A percentile compares a stretch with the other conserved stretches of the same genome.
Conservation (phyloP, 2,113 vertebrate genomes). For the Silurus glanis region DNA sequence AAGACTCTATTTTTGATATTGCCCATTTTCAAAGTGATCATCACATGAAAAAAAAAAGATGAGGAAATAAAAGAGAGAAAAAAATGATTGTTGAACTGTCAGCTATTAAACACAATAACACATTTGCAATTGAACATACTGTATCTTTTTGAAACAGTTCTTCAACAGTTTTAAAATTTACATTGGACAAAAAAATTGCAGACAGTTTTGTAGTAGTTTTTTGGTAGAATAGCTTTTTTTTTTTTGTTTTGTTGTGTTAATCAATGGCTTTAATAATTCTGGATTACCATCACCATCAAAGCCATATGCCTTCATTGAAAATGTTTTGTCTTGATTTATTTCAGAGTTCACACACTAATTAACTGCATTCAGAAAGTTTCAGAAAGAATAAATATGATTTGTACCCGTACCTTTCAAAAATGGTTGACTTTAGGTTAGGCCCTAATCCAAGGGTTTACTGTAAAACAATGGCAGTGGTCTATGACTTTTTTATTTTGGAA, state of each 20-base stretch:
- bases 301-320: background rate
- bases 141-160: no score
- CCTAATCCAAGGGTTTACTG: background rate
- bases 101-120: background rate
- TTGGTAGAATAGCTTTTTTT: no score
- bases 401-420: background rate
- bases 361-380: background rate
- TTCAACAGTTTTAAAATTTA: no score
- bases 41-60: background rate
- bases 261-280: background rate
- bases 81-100: background rate
- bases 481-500: background rate
- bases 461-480: background rate
- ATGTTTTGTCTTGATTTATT: background rate
- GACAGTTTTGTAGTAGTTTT: no score
- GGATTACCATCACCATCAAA: background rate
- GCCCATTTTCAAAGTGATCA: background rate
- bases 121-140: background rate
- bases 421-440: background rate
- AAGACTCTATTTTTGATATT: background rate
- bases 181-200: no score
- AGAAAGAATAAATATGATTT: background rate
- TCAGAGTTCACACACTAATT: background rate
- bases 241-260: background rate
- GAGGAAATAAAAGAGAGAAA: background rate